Evolutionary conservation across 2,888 invertebrate species (phyloP).

Genomic region (Tetragnatha montana): DNA sequence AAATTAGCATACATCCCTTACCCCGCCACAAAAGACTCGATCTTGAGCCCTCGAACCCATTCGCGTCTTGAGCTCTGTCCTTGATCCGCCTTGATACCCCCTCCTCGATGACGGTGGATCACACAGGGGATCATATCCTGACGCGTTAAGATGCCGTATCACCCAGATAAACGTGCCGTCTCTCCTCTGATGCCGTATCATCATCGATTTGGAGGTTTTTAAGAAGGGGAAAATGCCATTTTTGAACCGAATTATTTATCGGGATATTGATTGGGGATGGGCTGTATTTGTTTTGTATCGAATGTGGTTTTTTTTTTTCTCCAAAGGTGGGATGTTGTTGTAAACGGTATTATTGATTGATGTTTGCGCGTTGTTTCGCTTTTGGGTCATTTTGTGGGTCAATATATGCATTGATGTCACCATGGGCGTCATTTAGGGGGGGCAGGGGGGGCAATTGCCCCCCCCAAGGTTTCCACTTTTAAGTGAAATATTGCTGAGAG

Average conservation of each 20-base stretch:
- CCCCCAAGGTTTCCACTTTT: too few relatives aligned
- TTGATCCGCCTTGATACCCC: conserved; percentile 23
- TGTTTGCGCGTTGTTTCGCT: neutral
- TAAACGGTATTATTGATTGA: neutral
- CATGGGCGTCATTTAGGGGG: too few relatives aligned
- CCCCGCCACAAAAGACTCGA: neutral
- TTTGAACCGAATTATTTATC: neutral
- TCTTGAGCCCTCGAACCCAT: neutral
- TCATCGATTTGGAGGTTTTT: neutral
- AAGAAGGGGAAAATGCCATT: neutral
- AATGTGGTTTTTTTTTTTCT: neutral
- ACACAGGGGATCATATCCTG: neutral
- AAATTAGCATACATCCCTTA: neutral
- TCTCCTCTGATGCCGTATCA: neutral
- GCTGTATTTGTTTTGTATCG: neutral
- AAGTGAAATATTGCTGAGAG: too few relatives aligned
- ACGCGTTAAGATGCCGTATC: conserved; percentile 7
- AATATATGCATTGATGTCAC: too few relatives aligned
- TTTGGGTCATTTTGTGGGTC: neutral
- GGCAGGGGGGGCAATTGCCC: too few relatives aligned
- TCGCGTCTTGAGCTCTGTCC: neutral
- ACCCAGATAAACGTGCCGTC: neutral
- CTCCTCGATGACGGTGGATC: neutral
- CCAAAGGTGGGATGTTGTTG: neutral
- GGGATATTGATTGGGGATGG: neutral